Percentiles rank a stretch among this genome's conserved stretches.
Conservation (phyloP, 2,797 vertebrate genomes). For the Onychomys arenicola region DNA sequence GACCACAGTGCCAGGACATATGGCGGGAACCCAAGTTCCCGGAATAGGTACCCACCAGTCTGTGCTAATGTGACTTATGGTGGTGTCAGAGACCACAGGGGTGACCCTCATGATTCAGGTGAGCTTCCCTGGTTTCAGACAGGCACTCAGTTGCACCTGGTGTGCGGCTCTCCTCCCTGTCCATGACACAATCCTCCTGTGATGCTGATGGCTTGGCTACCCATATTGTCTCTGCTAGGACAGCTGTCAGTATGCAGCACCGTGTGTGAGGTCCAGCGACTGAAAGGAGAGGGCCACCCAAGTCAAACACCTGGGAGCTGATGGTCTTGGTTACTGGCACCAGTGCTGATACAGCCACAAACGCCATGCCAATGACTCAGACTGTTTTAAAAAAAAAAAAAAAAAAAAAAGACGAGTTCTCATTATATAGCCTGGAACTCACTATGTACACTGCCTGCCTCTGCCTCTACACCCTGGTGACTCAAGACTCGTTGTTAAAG, state of each 20-base stretch:
- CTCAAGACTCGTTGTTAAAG: not conserved
- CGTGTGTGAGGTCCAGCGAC: not conserved
- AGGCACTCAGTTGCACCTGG: not conserved
- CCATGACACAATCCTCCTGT: not conserved
- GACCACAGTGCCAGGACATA: not conserved
- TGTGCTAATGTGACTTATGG: no score
- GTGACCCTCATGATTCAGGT: not conserved
- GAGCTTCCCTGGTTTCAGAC: not conserved
- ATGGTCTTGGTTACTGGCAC: not conserved
- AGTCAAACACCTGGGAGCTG: not conserved
- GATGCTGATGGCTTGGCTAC: not conserved
- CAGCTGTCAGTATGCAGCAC: not conserved
- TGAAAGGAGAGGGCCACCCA: not conserved
- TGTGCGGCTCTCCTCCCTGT: not conserved
- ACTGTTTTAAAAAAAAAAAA: no score
- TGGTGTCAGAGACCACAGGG: not conserved
- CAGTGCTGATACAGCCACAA: not conserved
- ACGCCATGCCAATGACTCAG: not conserved
- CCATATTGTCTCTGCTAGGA: not conserved
- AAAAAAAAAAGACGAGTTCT: not conserved
- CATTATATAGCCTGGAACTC: not conserved
- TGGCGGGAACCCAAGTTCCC: not conserved
- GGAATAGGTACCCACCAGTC: not conserved
- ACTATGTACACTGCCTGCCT: not conserved
- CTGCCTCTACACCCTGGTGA: no score